Percentiles rank a stretch among this genome's conserved stretches.
Conservation (phyloP, 2,113 vertebrate genomes). For the Channa argus region DNA sequence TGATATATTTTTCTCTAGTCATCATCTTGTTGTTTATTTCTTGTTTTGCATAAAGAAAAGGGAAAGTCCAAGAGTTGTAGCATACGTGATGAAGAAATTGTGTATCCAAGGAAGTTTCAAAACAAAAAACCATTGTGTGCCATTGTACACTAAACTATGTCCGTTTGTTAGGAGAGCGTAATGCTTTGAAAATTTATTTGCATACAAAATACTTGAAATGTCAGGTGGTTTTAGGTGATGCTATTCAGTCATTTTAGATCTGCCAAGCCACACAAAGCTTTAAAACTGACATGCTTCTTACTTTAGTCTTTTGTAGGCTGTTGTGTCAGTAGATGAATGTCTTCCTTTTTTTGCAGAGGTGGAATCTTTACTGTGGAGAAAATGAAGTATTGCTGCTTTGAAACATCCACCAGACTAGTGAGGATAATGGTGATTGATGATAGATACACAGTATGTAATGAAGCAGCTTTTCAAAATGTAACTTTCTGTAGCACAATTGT, state of each 20-base stretch:
- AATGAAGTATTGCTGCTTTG: background rate
- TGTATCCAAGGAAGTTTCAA: background rate
- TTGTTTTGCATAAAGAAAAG: conserved; percentile 17
- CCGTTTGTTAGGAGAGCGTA: too few relatives aligned
- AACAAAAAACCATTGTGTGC: too few relatives aligned
- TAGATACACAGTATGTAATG: background rate
- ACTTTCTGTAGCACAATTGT: too few relatives aligned
- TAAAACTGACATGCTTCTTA: too few relatives aligned
- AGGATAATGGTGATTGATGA: background rate
- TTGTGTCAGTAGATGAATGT: background rate
- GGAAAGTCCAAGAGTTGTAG: conserved; percentile 29
- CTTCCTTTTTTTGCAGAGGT: background rate
- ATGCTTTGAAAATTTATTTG: too few relatives aligned
- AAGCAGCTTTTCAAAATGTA: background rate
- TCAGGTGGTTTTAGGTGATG: too few relatives aligned
- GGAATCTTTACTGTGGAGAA: background rate
- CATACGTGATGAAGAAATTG: conserved; percentile 16
- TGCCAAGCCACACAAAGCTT: too few relatives aligned
- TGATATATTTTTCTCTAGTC: background rate
- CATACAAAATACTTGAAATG: too few relatives aligned
- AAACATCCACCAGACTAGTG: background rate
- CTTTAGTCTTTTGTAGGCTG: too few relatives aligned
- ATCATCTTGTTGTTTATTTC: background rate
- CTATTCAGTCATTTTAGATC: too few relatives aligned
- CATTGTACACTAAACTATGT: too few relatives aligned